These are phyloP conservation scores for Drosophila eohydei DNA, from an alignment of 2,888 invertebrate species.

Conservation along the genomic window DNA sequence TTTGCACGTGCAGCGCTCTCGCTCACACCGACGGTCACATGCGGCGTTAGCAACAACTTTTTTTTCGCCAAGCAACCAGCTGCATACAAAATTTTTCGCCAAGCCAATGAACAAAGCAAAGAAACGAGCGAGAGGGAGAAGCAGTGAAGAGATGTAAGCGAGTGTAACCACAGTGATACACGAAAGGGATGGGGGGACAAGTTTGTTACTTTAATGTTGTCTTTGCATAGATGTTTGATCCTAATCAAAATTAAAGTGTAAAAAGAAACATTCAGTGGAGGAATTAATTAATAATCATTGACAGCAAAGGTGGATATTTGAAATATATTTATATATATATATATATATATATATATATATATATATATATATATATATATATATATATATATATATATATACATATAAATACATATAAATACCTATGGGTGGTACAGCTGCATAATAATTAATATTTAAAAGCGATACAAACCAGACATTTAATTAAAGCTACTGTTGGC, in stretches of 20 bases:
- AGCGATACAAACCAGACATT: neutral
- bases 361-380: neutral
- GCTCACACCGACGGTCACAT: conserved; percentile 60
- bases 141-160: neutral
- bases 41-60: conserved; percentile 83
- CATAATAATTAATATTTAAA: neutral
- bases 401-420: neutral
- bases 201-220: neutral
- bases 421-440: neutral
- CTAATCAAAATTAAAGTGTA: conserved; percentile 2
- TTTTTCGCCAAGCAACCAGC: conserved; percentile 58
- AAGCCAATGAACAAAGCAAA: conserved; percentile 41
- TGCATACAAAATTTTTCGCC: conserved; percentile 49
- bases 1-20: conserved; percentile 45
- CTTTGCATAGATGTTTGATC: conserved; percentile 12
- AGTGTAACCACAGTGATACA: conserved; percentile 12
- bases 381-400: neutral
- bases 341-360: neutral
- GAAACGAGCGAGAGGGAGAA: neutral
- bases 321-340: neutral
- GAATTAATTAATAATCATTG: neutral
- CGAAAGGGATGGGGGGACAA: neutral
- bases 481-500: conserved; percentile 8
- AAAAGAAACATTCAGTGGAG: too few relatives aligned
- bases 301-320: neutral